phyloP scores from a whole-genome alignment of 2,888 invertebrate species.

The Platynereis dumerilii region DNA sequence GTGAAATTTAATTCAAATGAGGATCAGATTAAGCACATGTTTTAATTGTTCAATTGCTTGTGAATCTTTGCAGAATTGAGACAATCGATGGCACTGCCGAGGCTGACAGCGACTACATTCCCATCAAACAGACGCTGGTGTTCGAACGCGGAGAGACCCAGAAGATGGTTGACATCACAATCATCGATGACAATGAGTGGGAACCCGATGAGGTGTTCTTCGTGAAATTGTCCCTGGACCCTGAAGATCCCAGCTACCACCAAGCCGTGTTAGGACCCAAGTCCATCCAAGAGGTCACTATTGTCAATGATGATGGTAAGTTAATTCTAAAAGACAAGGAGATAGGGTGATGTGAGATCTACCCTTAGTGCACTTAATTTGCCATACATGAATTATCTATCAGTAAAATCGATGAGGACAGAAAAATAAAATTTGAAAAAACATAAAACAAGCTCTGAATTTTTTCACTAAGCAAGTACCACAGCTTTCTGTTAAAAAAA shows the following conservation, averaged over 20 bases:
- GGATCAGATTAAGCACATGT: too few relatives aligned
- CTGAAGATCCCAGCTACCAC: slow-evolving; percentile 26
- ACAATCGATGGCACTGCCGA: slow-evolving; percentile 70
- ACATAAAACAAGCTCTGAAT: too few relatives aligned
- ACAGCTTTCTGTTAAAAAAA: too few relatives aligned
- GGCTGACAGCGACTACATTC: slow-evolving; percentile 68
- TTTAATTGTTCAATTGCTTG: too few relatives aligned
- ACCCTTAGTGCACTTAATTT: not conserved
- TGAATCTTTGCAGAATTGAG: slow-evolving; percentile 37
- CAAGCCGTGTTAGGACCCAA: slow-evolving; percentile 48
- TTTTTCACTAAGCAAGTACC: too few relatives aligned
- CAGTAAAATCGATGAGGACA: too few relatives aligned
- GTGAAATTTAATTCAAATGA: too few relatives aligned
- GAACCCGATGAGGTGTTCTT: slow-evolving; percentile 72
- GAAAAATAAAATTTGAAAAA: too few relatives aligned
- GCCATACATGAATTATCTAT: too few relatives aligned
- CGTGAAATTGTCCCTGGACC: slow-evolving; percentile 63
- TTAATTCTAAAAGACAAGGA: not conserved
- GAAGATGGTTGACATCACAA: slow-evolving; percentile 66
- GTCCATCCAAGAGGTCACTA: slow-evolving; percentile 69
- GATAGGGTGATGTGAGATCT: not conserved
- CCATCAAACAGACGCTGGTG: slow-evolving; percentile 66
- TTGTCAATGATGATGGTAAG: slow-evolving; percentile 70
- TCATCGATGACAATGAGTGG: slow-evolving; percentile 70
- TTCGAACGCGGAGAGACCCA: slow-evolving; percentile 67